A percentile compares a stretch with the other conserved stretches of the same genome.
These are phyloP conservation scores for Bombus haemorrhoidalis DNA, from an alignment of 1,140 invertebrate species.

Conservation along the genomic window DNA sequence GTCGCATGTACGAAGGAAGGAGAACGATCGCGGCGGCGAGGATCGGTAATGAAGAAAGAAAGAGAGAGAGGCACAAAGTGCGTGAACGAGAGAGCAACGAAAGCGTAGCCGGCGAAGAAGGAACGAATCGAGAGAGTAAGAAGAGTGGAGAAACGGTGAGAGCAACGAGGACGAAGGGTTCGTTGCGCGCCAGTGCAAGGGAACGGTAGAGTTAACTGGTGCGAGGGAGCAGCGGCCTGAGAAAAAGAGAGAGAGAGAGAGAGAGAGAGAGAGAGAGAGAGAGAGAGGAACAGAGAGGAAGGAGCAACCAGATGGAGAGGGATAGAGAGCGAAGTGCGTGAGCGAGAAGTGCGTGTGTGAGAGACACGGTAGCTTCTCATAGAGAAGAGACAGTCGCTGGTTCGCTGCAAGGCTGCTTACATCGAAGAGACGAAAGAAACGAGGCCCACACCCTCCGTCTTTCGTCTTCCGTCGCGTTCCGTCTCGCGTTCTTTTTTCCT, in stretches of 20 bases:
- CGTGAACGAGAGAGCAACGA: not conserved
- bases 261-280: not conserved
- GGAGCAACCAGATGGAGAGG: not conserved
- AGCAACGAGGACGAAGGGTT: not conserved
- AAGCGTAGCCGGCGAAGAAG: not conserved
- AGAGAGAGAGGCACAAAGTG: not conserved
- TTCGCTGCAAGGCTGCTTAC: constrained; percentile 70
- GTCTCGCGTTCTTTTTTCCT: not conserved
- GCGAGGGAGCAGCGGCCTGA: constrained; percentile 7
- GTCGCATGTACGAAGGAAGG: not conserved
- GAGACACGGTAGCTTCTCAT: constrained; percentile 72
- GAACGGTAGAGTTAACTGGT: constrained; percentile 13
- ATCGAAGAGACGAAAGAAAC: constrained; percentile 68
- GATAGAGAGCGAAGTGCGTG: constrained; percentile 55
- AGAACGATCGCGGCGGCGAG: not conserved
- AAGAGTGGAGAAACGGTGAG: not conserved
- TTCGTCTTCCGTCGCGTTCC: constrained; percentile 45
- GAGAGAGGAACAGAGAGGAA: constrained; percentile 23
- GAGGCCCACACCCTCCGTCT: constrained; percentile 25
- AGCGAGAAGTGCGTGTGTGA: constrained; percentile 64
- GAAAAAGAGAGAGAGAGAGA: not conserved
- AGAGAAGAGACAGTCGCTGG: constrained; percentile 73
- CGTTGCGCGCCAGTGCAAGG: constrained; percentile 1
- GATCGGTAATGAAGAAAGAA: not conserved
- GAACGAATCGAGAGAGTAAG: not conserved